Base-by-base conservation (phyloP, 2,113 vertebrate genomes). In the Lasiurus borealis region DNA sequence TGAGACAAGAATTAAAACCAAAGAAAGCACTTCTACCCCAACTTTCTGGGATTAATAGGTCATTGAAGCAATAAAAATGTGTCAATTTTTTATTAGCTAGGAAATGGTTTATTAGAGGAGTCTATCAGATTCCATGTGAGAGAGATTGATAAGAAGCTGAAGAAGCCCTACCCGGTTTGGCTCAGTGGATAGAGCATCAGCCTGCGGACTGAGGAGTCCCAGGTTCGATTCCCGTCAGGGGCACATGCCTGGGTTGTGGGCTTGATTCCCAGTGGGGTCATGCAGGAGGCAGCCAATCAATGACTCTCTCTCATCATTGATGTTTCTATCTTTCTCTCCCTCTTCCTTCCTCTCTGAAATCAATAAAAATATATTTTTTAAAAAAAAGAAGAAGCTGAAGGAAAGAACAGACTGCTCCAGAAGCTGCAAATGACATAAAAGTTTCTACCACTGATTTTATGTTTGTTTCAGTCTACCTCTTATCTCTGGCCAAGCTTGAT, bases 1-100 rank as follows among this genome's bases (percentile, higher is more conserved):
- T 34, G 46, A 85, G 48, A 48, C 27, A 50, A 48, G 59, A 94
- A 50, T 71, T 86, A 72, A 90, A 88, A 93, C 40, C 25, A 54
- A 90, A 90, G 48, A 92, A 83, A 34, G 10, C 12, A 68, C 52
- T 83, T 86, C 23, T 54, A 5, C 13, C 44, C 18, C 31, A 69
- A 8, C 54, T 91, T 8, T 77, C 59, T 94, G 75, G 4, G 16
- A 50, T 93, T 66, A 34, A 46, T 36, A 77, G 64, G 48, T 59
- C 91, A 72, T 15, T 23, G 27, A 73, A 91, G n/a, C 84, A 92
- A 59, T 85, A 69, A 95, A 88, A 93, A 57, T 66, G 12, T 7
- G n/a, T 75, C 34, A 25, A 36, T 72, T 94, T 76, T 88, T 54
- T 36, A 69, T 77, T 85, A 68, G 3, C n/a, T 90, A 46, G 59